Conservation (phyloP, 2,113 vertebrate genomes). For the Irena cyanogastra region DNA sequence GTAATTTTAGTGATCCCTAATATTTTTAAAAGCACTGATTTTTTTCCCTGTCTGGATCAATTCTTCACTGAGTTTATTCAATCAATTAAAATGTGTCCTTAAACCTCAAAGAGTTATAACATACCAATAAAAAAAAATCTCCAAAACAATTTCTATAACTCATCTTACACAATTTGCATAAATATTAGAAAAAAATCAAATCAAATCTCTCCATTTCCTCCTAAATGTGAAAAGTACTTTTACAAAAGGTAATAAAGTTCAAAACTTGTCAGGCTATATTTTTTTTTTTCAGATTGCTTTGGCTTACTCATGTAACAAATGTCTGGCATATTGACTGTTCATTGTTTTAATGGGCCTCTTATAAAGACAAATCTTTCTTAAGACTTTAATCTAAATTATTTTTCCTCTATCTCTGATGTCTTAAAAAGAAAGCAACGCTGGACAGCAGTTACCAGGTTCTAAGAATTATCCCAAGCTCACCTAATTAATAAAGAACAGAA, state of each 20-base stretch:
- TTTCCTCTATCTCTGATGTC: neutral
- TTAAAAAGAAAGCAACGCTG: neutral
- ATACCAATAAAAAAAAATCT: too few relatives aligned
- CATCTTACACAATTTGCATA: neutral
- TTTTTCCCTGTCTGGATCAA: neutral
- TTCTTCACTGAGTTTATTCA: neutral
- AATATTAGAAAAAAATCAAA: neutral
- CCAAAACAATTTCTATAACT: neutral
- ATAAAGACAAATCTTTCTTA: neutral
- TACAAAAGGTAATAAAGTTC: neutral
- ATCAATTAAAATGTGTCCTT: neutral
- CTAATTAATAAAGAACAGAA: slow-evolving; percentile 3
- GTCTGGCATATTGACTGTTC: neutral
- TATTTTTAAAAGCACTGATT: neutral
- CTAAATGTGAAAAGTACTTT: neutral
- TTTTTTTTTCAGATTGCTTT: neutral
- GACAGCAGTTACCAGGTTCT: neutral
- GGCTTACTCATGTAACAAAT: neutral
- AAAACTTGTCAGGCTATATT: neutral
- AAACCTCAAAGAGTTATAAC: neutral
- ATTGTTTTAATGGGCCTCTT: neutral
- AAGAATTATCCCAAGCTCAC: neutral
- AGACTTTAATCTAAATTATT: neutral
- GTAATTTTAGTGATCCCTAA: neutral
- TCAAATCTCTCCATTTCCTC: accelerated